Percentiles rank a stretch among this genome's conserved stretches.
Evolutionary conservation across 2,888 invertebrate species (phyloP).

Genomic region (Caenorhabditis becei): DNA sequence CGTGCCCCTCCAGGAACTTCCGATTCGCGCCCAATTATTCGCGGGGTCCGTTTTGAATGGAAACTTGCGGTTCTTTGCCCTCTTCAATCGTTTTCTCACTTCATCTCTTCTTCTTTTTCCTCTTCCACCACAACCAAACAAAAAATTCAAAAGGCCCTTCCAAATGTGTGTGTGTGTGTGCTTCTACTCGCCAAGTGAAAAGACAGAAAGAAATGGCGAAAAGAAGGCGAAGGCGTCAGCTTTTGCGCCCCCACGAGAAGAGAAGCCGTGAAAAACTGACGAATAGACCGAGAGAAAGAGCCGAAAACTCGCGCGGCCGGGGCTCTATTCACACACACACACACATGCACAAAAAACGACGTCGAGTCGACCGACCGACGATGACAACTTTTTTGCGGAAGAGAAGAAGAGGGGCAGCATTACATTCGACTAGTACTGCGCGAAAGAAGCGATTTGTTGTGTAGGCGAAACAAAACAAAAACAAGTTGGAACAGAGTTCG

Average conservation of each 20-base stretch:
- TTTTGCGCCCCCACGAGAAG: conserved; percentile 21
- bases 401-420: conserved; percentile 25
- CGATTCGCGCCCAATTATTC: too few relatives aligned
- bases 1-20: too few relatives aligned
- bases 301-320: conserved; percentile 42
- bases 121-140: conserved; percentile 37
- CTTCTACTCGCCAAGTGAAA: not conserved
- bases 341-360: conserved; percentile 33
- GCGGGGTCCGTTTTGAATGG: not conserved
- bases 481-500: too few relatives aligned
- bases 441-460: too few relatives aligned
- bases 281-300: conserved; percentile 18
- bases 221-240: conserved; percentile 49
- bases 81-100: conserved; percentile 27
- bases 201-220: conserved; percentile 11
- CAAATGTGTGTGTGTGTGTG: conserved; percentile 29
- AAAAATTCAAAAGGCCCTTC: conserved; percentile 51
- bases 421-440: conserved; percentile 29
- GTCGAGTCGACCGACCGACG: conserved; percentile 22
- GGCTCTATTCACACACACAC: conserved; percentile 31
- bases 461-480: too few relatives aligned
- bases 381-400: conserved; percentile 42
- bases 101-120: conserved; percentile 15
- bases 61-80: conserved; percentile 28
- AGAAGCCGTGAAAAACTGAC: conserved; percentile 44